A percentile compares a stretch with the other conserved stretches of the same genome.
Evolutionary conservation across 2,797 vertebrate species (phyloP).

Genomic region (Carapus acus): DNA sequence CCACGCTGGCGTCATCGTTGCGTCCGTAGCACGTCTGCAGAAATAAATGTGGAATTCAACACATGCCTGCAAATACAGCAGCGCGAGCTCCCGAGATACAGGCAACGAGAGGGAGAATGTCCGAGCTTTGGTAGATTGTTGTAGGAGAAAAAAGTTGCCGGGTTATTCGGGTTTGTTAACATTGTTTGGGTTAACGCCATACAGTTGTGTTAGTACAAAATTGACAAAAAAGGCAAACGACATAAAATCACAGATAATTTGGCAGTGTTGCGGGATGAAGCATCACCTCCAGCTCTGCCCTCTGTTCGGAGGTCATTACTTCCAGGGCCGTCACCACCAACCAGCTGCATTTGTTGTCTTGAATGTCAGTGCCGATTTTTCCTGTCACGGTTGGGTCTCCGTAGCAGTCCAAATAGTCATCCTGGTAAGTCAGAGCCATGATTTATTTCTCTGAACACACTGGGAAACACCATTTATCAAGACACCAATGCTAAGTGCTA

Average conservation of each 20-base stretch:
- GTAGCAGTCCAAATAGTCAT: slow-evolving; percentile 92
- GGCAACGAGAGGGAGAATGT: no score
- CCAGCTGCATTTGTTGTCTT: slow-evolving; percentile 99
- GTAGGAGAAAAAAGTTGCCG: no score
- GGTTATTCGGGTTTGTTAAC: no score
- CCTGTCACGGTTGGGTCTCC: slow-evolving; percentile 87
- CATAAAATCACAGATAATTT: neutral
- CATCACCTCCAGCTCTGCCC: slow-evolving; percentile 79
- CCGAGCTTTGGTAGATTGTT: no score
- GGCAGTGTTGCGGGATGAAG: neutral
- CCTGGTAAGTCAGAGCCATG: slow-evolving; percentile 63
- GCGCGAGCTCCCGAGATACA: no score
- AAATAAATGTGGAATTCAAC: slow-evolving; percentile 1
- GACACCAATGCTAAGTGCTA: no score
- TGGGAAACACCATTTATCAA: no score
- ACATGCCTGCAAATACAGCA: no score
- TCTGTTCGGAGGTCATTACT: slow-evolving; percentile 75
- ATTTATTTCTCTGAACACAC: neutral
- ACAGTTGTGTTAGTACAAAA: no score
- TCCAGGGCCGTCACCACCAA: slow-evolving; percentile 86
- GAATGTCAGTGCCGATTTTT: slow-evolving; percentile 96
- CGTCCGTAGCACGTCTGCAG: slow-evolving; percentile 84
- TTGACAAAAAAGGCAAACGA: neutral
- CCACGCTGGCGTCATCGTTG: slow-evolving; percentile 77
- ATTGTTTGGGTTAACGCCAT: no score